phyloP scores from a whole-genome alignment of 2,888 invertebrate genomes.

The Sinodicranocentrus sp. region DNA sequence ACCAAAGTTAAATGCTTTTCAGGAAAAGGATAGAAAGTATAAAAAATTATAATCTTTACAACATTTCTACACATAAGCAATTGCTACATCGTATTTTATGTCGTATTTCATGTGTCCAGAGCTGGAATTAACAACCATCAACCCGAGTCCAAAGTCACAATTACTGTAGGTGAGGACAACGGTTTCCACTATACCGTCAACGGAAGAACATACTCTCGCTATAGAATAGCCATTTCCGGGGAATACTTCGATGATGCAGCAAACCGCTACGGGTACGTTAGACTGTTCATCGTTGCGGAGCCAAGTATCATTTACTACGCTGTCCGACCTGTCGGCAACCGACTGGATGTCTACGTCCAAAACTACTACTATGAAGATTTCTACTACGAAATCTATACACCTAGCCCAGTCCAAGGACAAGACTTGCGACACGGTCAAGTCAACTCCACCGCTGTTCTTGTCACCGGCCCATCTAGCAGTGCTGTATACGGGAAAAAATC shows the following conservation, averaged over 20 bases:
- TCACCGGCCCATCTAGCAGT: constrained; percentile 70
- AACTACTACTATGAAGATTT: constrained; percentile 69
- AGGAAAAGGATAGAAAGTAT: constrained; percentile 47
- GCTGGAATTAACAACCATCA: constrained; percentile 14
- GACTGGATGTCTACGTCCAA: constrained; percentile 66
- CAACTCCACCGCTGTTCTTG: constrained; percentile 68
- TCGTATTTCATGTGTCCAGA: background rate
- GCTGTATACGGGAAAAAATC: constrained; percentile 19
- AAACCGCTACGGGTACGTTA: constrained; percentile 55
- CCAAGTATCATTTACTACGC: constrained; percentile 65
- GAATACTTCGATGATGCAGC: constrained; percentile 72
- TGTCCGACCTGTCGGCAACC: constrained; percentile 53
- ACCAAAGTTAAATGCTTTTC: constrained; percentile 59
- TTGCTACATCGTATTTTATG: background rate
- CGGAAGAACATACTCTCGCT: constrained; percentile 66
- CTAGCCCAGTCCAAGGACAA: constrained; percentile 62
- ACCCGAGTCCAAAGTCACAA: constrained; percentile 68
- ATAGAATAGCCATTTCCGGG: constrained; percentile 71
- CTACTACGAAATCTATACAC: constrained; percentile 65
- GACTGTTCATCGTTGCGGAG: constrained; percentile 66
- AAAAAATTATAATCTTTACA: background rate
- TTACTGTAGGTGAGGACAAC: constrained; percentile 71
- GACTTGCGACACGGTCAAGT: constrained; percentile 69
- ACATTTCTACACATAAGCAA: background rate
- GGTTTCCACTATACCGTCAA: constrained; percentile 69